phyloP scores from a whole-genome alignment of 1,140 invertebrate genomes.

The Atta colombica region DNA sequence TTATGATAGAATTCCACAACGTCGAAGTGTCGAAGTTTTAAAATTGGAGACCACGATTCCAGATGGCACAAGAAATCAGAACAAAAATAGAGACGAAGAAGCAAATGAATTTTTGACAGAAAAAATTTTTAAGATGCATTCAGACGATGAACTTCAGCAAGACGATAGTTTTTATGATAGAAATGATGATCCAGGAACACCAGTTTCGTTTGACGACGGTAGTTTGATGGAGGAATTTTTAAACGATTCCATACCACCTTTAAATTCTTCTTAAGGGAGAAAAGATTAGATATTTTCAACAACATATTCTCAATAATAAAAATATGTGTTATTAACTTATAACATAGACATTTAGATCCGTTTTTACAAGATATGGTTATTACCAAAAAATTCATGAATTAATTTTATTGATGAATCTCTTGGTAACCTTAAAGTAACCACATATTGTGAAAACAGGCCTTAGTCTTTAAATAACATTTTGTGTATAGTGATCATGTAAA shows the following conservation, averaged over 20 bases:
- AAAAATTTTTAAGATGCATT: background rate
- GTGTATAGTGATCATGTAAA: background rate
- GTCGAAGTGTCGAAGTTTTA: background rate
- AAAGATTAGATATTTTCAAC: background rate
- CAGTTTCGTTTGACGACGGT: background rate
- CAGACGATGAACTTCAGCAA: background rate
- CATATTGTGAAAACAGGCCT: too few relatives aligned
- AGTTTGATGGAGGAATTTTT: constrained; percentile 56
- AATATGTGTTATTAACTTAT: background rate
- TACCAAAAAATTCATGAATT: too few relatives aligned
- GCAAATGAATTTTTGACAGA: background rate
- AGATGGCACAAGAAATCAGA: background rate
- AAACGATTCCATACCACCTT: background rate
- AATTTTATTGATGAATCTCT: too few relatives aligned
- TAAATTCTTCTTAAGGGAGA: background rate
- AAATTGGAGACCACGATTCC: background rate
- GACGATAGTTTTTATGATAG: constrained; percentile 39
- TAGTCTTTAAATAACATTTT: too few relatives aligned
- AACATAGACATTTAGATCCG: background rate
- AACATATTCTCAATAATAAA: background rate
- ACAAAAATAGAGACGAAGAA: background rate
- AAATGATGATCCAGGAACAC: constrained; percentile 2
- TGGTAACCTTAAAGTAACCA: too few relatives aligned
- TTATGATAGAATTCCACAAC: background rate
- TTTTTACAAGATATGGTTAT: too few relatives aligned